These are phyloP conservation scores for Ceyx cyanopectus DNA, from an alignment of 2,113 vertebrate genomes.

Conservation along the genomic window DNA sequence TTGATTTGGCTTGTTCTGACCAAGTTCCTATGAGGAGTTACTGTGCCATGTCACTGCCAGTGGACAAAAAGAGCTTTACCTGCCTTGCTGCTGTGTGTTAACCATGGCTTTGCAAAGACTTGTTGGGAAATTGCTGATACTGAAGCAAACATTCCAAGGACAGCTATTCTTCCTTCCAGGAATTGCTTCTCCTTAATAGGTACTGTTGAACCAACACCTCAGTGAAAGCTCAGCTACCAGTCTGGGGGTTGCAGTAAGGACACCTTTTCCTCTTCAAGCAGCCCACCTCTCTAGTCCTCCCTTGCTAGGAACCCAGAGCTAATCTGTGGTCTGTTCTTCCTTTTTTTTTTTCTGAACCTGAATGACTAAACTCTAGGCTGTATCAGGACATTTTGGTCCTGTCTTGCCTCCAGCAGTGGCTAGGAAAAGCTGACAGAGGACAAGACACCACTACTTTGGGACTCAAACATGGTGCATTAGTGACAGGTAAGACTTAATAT, in stretches of 20 bases:
- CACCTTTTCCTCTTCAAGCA: neutral
- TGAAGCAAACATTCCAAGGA: neutral
- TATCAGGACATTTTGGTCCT: neutral
- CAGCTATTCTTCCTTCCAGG: neutral
- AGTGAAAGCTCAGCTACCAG: neutral
- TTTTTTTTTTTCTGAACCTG: neutral
- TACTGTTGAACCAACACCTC: neutral
- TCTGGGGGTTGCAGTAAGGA: neutral
- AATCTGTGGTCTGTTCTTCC: neutral
- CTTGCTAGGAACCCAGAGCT: neutral
- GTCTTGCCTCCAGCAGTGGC: accelerated
- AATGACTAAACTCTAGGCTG: neutral
- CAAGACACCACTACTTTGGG: neutral
- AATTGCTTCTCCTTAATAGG: neutral
- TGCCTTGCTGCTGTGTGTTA: neutral
- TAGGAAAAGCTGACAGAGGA: neutral
- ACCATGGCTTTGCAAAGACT: neutral
- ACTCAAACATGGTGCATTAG: neutral
- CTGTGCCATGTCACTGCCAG: neutral
- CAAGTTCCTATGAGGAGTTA: neutral
- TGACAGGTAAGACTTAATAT: neutral
- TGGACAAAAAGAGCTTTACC: neutral
- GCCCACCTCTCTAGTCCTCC: neutral
- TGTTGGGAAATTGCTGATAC: neutral
- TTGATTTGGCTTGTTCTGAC: neutral